Percentiles rank a stretch among this genome's conserved stretches.
Conservation (phyloP, 2,113 vertebrate genomes). For the Ictalurus furcatus region DNA sequence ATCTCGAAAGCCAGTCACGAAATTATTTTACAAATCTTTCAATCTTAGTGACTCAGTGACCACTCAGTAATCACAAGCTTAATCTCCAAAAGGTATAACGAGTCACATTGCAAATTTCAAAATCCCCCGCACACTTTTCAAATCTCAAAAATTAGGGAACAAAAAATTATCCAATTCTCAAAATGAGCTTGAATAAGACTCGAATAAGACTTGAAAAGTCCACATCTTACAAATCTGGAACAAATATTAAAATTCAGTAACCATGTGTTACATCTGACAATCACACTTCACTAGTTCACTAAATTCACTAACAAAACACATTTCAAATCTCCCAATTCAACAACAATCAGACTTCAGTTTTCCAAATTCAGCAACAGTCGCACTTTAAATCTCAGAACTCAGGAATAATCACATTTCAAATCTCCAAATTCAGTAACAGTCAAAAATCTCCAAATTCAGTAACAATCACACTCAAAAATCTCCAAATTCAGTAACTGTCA, state of each 20-base stretch:
- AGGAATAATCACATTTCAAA: not conserved
- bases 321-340: not conserved
- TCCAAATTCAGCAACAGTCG: not conserved
- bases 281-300: not conserved
- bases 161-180: not conserved
- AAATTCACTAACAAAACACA: not conserved
- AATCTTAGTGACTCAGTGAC: not conserved
- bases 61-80: not conserved
- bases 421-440: not conserved
- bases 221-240: not conserved
- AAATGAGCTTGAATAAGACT: not conserved
- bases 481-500: not conserved
- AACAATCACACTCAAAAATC: not conserved
- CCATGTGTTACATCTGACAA: not conserved
- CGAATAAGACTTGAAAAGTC: not conserved
- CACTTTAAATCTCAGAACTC: not conserved
- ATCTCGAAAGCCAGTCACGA: not conserved
- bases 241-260: not conserved
- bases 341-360: not conserved
- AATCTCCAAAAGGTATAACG: not conserved
- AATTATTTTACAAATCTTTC: not conserved
- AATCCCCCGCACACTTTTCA: too few species aligned
- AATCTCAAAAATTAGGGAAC: too few species aligned
- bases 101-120: not conserved
- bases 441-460: not conserved